A percentile compares a stretch with the other conserved stretches of the same genome.
phyloP scores from a whole-genome alignment of 2,888 invertebrate genomes.

The Eupsilia transversa region DNA sequence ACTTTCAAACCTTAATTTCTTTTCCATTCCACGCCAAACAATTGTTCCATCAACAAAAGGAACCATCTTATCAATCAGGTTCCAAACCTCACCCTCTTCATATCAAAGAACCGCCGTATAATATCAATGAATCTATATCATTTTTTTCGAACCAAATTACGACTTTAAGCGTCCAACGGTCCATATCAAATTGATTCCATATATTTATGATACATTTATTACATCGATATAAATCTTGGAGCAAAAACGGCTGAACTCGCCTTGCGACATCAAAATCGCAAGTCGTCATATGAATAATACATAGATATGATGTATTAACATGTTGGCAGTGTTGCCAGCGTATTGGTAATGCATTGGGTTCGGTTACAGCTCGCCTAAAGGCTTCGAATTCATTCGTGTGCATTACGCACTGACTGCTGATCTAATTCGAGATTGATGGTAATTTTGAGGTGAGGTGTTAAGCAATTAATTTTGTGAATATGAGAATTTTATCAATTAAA shows the following conservation, averaged over 20 bases:
- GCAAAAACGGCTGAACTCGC: constrained; percentile 77
- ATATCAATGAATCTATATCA: constrained; percentile 66
- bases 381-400: constrained; percentile 58
- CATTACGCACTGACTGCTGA: constrained; percentile 42
- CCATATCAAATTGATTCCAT: constrained; percentile 71
- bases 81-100: constrained; percentile 20
- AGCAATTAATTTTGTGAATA: constrained; percentile 23
- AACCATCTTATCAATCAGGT: constrained; percentile 33
- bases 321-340: constrained; percentile 72
- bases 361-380: constrained; percentile 60
- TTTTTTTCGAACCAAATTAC: constrained; percentile 66
- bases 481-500: constrained; percentile 1
- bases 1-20: constrained; percentile 8
- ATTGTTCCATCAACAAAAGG: constrained; percentile 29
- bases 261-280: constrained; percentile 85
- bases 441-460: constrained; percentile 37
- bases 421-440: constrained; percentile 42
- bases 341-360: constrained; percentile 71
- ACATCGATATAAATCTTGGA: constrained; percentile 76
- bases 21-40: constrained; percentile 22
- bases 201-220: constrained; percentile 80
- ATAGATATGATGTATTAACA: constrained; percentile 84
- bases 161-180: constrained; percentile 64
- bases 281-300: constrained; percentile 86
- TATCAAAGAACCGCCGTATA: constrained; percentile 57